Percentiles rank a stretch among this genome's conserved stretches.
Conservation (phyloP, 2,113 vertebrate species). For the Ochotona curzoniae region DNA sequence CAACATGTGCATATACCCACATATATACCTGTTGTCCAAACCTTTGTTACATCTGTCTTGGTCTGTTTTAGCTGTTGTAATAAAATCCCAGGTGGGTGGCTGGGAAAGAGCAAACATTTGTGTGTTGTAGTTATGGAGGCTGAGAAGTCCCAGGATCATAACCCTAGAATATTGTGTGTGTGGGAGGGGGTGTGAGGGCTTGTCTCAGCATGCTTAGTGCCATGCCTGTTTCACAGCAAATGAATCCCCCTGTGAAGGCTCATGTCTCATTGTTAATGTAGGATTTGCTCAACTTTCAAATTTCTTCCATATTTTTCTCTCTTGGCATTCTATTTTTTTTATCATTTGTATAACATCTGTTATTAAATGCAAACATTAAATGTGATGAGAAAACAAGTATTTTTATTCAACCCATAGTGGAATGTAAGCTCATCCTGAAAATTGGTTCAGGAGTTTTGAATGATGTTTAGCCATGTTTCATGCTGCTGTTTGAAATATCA, state of each 20-base stretch:
- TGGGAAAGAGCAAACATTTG: background rate
- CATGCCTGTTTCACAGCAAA: background rate
- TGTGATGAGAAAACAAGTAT: constrained; percentile 39
- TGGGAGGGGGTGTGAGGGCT: background rate
- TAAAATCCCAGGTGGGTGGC: background rate
- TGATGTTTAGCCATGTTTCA: constrained; percentile 45
- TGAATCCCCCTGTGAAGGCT: background rate
- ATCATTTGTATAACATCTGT: constrained; percentile 28
- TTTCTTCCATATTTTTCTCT: background rate
- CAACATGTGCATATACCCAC: too few species aligned
- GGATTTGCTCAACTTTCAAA: constrained; percentile 14
- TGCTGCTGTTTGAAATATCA: background rate
- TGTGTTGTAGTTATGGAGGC: background rate
- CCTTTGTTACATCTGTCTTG: background rate
- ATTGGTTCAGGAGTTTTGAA: constrained; percentile 54
- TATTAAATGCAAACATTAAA: constrained; percentile 57
- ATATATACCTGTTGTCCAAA: background rate
- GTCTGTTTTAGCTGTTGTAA: background rate
- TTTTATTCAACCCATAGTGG: constrained; percentile 41
- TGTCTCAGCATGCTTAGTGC: too few species aligned
- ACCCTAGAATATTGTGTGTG: background rate
- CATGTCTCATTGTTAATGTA: constrained; percentile 1
- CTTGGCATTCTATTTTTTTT: constrained; percentile 43
- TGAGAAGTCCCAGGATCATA: background rate
- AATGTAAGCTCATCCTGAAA: constrained; percentile 43